These are phyloP conservation scores for Sebastes jordani DNA, from an alignment of 2,797 vertebrate species.

Conservation along the genomic window DNA sequence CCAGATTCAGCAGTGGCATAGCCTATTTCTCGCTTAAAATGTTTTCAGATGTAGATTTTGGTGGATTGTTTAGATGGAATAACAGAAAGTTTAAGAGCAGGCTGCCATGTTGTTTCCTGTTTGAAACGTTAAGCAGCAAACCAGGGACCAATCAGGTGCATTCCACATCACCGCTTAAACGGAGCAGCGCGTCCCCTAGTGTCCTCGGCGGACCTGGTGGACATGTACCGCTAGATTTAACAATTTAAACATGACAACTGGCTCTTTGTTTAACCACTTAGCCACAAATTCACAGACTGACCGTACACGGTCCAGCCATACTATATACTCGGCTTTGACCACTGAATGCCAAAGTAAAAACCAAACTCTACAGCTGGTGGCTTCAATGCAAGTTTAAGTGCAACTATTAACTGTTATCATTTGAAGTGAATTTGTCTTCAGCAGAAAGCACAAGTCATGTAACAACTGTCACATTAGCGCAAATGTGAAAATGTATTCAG, in stretches of 20 bases:
- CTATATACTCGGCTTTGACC: too few relatives aligned
- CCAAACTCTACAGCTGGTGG: not conserved
- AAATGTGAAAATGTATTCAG: not conserved
- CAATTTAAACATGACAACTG: not conserved
- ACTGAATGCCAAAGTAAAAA: not conserved
- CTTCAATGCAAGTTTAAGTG: not conserved
- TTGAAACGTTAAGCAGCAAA: too few relatives aligned
- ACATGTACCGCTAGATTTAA: not conserved
- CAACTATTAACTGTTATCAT: not conserved
- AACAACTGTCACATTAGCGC: not conserved
- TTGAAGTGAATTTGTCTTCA: not conserved
- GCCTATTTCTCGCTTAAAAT: not conserved
- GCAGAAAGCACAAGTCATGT: not conserved
- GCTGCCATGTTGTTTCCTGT: too few relatives aligned
- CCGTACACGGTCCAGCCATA: too few relatives aligned
- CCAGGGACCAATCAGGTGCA: too few relatives aligned
- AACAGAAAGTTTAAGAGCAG: too few relatives aligned
- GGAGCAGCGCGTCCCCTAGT: too few relatives aligned
- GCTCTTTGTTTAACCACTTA: not conserved
- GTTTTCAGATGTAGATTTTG: not conserved
- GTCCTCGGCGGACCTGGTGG: not conserved
- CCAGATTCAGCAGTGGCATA: not conserved
- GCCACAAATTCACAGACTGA: too few relatives aligned
- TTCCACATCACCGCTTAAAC: too few relatives aligned
- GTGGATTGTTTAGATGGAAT: too few relatives aligned